phyloP scores from a whole-genome alignment of 2,797 vertebrate species.

The Chiropotes sagulatus region DNA sequence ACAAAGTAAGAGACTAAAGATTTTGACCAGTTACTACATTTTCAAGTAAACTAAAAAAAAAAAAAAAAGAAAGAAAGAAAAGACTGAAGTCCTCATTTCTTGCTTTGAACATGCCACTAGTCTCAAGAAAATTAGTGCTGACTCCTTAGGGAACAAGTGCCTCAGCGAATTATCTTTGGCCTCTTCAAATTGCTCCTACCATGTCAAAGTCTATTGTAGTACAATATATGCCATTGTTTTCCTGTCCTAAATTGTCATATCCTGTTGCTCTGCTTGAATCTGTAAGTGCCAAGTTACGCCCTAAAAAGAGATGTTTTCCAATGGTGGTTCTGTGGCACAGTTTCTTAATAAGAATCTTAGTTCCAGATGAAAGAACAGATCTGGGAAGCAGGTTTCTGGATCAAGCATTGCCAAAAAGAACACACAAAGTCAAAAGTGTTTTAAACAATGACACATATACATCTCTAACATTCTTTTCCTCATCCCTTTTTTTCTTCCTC shows the following conservation, averaged over 20 bases:
- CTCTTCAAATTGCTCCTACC: slow-evolving; percentile 58
- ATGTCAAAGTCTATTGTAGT: slow-evolving; percentile 57
- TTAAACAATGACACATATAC: neutral
- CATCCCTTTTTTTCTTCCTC: neutral
- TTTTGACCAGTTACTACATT: neutral
- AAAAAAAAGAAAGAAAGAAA: neutral
- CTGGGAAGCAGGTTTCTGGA: slow-evolving; percentile 54
- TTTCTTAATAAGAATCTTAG: slow-evolving; percentile 71
- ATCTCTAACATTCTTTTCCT: neutral
- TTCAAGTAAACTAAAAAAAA: slow-evolving; percentile 34
- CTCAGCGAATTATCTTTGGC: slow-evolving; percentile 55
- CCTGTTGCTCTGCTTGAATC: slow-evolving; percentile 68
- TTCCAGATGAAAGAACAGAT: slow-evolving; percentile 69
- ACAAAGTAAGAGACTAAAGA: slow-evolving; percentile 36
- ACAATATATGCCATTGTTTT: slow-evolving; percentile 78
- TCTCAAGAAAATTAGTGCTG: slow-evolving; percentile 34
- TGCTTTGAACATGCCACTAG: slow-evolving; percentile 6
- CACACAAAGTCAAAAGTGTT: slow-evolving; percentile 14
- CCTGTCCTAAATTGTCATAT: slow-evolving; percentile 74
- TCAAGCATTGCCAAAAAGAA: slow-evolving; percentile 31
- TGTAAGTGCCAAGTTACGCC: slow-evolving; percentile 69
- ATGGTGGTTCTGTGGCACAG: slow-evolving; percentile 61
- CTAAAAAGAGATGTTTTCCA: slow-evolving; percentile 69
- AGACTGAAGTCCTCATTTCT: neutral
- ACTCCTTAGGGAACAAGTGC: slow-evolving; percentile 25